Conservation (phyloP, 1,140 invertebrate species). For the Ceratina calcarata region DNA sequence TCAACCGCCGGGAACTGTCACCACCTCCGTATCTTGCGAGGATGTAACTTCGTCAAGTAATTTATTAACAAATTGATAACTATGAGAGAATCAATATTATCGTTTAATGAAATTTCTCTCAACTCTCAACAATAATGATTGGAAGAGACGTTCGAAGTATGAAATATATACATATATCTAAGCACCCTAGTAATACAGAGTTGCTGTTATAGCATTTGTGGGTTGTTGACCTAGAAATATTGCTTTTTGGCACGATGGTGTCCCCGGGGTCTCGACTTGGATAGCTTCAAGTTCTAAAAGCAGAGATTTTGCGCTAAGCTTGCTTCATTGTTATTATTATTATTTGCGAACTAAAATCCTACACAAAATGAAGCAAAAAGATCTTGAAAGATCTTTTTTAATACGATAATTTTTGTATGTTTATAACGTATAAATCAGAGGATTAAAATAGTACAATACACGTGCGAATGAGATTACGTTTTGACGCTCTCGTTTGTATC, state of each 20-base stretch:
- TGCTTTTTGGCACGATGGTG: slow-evolving; percentile 7
- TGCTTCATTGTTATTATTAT: not conserved
- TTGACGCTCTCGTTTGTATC: no score
- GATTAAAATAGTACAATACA: no score
- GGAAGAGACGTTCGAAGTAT: not conserved
- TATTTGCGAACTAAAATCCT: no score
- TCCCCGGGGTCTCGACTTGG: not conserved
- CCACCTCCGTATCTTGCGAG: not conserved
- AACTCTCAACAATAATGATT: not conserved
- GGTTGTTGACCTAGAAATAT: slow-evolving; percentile 16
- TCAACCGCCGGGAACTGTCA: not conserved
- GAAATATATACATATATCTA: not conserved
- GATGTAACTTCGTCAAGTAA: not conserved
- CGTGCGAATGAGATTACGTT: no score
- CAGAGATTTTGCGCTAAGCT: not conserved
- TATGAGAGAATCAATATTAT: not conserved
- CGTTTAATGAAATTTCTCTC: not conserved
- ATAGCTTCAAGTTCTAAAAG: not conserved
- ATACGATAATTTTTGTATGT: not conserved
- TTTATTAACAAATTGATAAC: not conserved
- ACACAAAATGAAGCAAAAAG: not conserved
- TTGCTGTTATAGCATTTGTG: slow-evolving; percentile 12
- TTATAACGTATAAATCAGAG: no score
- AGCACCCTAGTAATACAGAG: not conserved
- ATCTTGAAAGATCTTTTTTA: not conserved